Evolutionary conservation across 2,888 invertebrate species (phyloP).

Genomic region (Tetropium fuscum): DNA sequence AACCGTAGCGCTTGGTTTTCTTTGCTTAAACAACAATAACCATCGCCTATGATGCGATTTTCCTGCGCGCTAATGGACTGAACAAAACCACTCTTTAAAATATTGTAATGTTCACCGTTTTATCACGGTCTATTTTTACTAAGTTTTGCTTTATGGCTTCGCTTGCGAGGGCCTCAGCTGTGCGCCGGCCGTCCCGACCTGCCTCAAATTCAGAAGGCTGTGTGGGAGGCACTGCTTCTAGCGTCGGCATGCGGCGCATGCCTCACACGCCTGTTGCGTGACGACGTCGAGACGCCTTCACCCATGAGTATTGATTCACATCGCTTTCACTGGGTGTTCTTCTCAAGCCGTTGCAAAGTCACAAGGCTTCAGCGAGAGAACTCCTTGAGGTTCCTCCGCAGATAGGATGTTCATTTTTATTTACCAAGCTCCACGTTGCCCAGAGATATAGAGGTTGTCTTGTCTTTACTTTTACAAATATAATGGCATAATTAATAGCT

Average conservation of each 20-base stretch:
- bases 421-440: neutral
- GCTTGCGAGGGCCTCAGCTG: conserved; percentile 36
- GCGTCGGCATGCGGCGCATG: conserved; percentile 50
- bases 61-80: neutral
- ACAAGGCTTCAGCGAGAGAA: no score
- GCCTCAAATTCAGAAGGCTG: conserved; percentile 43
- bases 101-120: conserved; percentile 22
- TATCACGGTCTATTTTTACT: conserved; percentile 39
- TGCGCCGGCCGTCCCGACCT: conserved; percentile 45
- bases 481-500: no score
- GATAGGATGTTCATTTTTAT: no score
- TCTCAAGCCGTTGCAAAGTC: conserved; percentile 5
- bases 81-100: conserved; percentile 13
- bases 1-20: no score
- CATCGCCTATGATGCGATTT: no score
- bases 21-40: no score
- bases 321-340: conserved; percentile 26
- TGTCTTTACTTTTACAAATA: no score
- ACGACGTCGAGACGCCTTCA: conserved; percentile 60
- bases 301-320: conserved; percentile 56
- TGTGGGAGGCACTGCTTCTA: conserved; percentile 25
- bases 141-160: conserved; percentile 20
- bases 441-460: no score
- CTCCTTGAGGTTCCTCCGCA: no score
- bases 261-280: conserved; percentile 58